phyloP scores from a whole-genome alignment of 2,113 vertebrate genomes.

The Ailuropoda melanoleuca region DNA sequence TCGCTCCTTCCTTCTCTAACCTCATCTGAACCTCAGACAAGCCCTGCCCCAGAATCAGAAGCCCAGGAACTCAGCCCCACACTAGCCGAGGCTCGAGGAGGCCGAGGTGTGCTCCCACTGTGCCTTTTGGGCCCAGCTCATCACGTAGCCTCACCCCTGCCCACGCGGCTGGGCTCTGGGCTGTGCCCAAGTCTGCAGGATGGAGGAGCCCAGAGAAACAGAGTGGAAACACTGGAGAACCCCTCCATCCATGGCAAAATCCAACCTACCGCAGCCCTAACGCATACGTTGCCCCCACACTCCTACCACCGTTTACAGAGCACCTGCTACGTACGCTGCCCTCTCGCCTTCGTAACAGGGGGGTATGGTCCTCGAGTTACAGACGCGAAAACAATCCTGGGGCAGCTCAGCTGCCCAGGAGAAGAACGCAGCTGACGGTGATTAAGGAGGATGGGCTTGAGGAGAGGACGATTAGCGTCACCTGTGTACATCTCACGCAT shows the following conservation, averaged over 20 bases:
- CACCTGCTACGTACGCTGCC: accelerated
- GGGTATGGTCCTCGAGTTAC: not conserved
- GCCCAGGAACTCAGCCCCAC: not conserved
- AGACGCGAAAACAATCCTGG: not conserved
- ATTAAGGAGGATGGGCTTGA: not conserved
- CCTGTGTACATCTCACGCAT: accelerated
- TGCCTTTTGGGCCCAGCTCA: not conserved
- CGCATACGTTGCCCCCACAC: accelerated
- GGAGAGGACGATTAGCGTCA: accelerated
- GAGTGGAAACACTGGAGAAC: not conserved
- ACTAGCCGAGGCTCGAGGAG: not conserved
- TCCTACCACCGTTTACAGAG: too few species aligned
- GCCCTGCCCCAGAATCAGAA: not conserved
- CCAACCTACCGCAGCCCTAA: not conserved
- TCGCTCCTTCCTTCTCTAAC: not conserved
- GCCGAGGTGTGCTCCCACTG: not conserved
- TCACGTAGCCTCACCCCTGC: not conserved
- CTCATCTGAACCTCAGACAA: not conserved
- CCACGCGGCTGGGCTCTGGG: not conserved
- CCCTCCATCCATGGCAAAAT: not conserved
- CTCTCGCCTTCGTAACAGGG: not conserved
- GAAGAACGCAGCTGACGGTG: not conserved
- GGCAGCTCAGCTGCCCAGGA: not conserved
- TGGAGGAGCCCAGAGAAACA: not conserved
- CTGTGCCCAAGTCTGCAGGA: not conserved